Percentiles rank a stretch among this genome's conserved stretches.
These are phyloP conservation scores for Pinna nobilis DNA, from an alignment of 1,140 invertebrate species.

Conservation along the genomic window DNA sequence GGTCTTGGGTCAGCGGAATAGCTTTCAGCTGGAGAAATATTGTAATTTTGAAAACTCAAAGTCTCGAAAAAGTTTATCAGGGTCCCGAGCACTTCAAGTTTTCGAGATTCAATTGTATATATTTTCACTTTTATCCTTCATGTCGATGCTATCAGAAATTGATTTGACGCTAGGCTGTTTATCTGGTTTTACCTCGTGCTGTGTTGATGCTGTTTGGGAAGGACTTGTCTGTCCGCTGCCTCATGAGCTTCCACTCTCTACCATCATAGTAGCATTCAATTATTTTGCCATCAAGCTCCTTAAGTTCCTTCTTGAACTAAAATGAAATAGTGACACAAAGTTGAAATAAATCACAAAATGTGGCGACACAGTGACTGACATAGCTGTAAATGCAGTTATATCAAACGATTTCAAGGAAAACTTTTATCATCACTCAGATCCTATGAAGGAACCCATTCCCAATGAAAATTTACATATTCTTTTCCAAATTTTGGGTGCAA, in stretches of 20 bases:
- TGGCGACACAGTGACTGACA: neutral
- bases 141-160: neutral
- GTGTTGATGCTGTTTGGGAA: constrained; percentile 85
- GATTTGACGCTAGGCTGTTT: no score
- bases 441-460: no score
- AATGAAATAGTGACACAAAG: constrained; percentile 44
- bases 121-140: no score
- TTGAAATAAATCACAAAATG: no score
- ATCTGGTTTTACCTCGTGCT: constrained; percentile 10
- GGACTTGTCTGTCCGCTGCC: constrained; percentile 97
- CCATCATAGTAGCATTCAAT: constrained; percentile 90
- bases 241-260: constrained; percentile 93
- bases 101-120: no score
- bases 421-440: no score
- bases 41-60: neutral
- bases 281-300: constrained; percentile 92
- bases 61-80: neutral
- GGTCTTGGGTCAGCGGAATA: no score
- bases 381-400: neutral
- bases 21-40: neutral
- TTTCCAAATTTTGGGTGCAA: no score
- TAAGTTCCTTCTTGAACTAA: constrained; percentile 81
- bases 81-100: neutral
- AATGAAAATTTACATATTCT: no score
- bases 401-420: no score